Conservation (phyloP, 2,888 invertebrate genomes). For the Hyles lineata region DNA sequence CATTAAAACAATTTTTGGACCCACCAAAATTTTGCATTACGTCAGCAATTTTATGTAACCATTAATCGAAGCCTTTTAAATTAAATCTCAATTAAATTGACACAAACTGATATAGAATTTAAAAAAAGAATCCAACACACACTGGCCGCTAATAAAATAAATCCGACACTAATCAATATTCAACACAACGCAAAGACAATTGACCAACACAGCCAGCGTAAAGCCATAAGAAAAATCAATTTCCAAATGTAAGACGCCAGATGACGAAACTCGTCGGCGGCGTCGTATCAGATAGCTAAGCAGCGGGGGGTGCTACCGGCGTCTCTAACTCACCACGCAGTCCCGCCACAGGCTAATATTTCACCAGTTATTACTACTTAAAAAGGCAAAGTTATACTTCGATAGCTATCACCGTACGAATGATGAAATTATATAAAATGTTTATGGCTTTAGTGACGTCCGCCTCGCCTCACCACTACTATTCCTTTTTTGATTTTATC, state of each 20-base stretch:
- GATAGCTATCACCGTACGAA: conserved; percentile 72
- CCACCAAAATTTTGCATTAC: too few species aligned
- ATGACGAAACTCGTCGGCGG: conserved; percentile 57
- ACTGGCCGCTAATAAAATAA: too few species aligned
- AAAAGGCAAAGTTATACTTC: conserved; percentile 71
- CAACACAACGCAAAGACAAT: too few species aligned
- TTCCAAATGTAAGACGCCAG: conserved; percentile 32
- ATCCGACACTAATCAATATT: too few species aligned
- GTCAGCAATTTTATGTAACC: too few species aligned
- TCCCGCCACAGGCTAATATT: conserved; percentile 53
- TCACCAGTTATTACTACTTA: conserved; percentile 73
- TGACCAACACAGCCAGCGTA: neutral
- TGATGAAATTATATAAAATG: conserved; percentile 63
- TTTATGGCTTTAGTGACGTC: conserved; percentile 57
- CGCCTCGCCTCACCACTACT: conserved; percentile 9
- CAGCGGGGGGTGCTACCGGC: conserved; percentile 80
- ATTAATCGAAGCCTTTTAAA: too few species aligned
- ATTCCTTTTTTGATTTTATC: conserved; percentile 21
- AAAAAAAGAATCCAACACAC: too few species aligned
- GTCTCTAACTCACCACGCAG: conserved; percentile 61
- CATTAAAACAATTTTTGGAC: too few species aligned
- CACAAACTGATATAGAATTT: too few species aligned
- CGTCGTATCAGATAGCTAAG: conserved; percentile 72
- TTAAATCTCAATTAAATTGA: too few species aligned
- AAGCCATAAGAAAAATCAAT: neutral